A percentile compares a stretch with the other conserved stretches of the same genome.
Evolutionary conservation across 2,888 invertebrate species (phyloP).

Genomic region (Thyatira batis): DNA sequence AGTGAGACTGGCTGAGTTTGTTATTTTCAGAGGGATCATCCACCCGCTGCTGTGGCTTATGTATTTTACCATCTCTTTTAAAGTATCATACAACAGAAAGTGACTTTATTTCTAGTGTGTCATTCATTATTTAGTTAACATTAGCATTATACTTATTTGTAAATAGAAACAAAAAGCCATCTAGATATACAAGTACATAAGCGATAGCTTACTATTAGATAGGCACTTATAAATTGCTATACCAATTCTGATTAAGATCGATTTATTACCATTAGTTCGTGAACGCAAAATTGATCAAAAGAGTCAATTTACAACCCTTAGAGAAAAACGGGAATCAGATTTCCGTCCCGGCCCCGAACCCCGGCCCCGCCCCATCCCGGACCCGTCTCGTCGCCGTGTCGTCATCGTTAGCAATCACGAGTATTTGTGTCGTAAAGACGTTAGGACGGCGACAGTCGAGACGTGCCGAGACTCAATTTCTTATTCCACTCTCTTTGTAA

Average conservation of each 20-base stretch:
- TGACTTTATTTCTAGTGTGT: not conserved
- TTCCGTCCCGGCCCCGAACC: conserved; percentile 25
- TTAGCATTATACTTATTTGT: not conserved
- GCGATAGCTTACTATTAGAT: no score
- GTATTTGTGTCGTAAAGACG: conserved; percentile 60
- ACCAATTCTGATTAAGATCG: not conserved
- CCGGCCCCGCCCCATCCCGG: not conserved
- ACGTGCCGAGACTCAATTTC: conserved; percentile 60
- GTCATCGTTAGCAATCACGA: conserved; percentile 62
- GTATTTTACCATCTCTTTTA: not conserved
- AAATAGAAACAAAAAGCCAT: no score
- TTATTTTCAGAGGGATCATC: conserved; percentile 32
- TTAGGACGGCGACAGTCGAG: conserved; percentile 49
- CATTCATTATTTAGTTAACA: not conserved
- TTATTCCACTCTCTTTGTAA: conserved; percentile 36
- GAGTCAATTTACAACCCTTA: not conserved
- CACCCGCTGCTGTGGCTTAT: conserved; percentile 7
- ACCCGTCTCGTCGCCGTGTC: conserved; percentile 38
- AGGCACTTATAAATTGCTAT: no score
- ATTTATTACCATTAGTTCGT: not conserved
- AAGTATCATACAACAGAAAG: not conserved
- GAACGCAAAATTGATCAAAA: not conserved
- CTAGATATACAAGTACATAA: no score
- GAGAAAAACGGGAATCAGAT: conserved; percentile 49
- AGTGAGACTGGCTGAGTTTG: conserved; percentile 23